Conservation (phyloP, 2,113 vertebrate genomes). For the Neofelis nebulosa region DNA sequence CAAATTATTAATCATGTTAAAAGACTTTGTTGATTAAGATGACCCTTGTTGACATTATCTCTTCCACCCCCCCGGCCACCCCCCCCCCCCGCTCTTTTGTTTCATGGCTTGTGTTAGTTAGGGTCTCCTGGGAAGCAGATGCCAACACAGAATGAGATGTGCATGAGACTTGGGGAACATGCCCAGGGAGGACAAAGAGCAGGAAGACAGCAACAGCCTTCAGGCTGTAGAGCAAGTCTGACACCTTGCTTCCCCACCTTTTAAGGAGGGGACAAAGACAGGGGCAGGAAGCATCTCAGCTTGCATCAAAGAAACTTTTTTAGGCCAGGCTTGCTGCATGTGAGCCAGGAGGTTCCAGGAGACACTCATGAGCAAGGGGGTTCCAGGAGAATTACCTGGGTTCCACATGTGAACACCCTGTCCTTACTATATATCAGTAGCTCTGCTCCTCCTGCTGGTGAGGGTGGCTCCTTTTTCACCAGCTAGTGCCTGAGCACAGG, state of each 20-base stretch:
- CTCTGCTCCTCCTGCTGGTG: background rate
- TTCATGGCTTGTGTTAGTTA: background rate
- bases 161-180: background rate
- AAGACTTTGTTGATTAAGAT: background rate
- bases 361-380: background rate
- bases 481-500: background rate
- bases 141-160: background rate
- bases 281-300: background rate
- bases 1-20: background rate
- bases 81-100: background rate
- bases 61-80: background rate
- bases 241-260: no score
- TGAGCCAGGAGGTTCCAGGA: background rate
- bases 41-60: background rate
- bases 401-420: background rate
- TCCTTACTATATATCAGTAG: background rate
- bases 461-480: background rate
- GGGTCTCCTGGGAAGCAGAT: background rate
- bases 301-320: background rate
- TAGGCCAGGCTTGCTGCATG: background rate
- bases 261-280: background rate
- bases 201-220: background rate
- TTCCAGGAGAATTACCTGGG: background rate
- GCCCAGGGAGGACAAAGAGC: background rate
- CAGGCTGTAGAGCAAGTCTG: background rate